Evolutionary conservation across 1,140 invertebrate genomes (phyloP).

Genomic region (Drosophila seguyi): DNA sequence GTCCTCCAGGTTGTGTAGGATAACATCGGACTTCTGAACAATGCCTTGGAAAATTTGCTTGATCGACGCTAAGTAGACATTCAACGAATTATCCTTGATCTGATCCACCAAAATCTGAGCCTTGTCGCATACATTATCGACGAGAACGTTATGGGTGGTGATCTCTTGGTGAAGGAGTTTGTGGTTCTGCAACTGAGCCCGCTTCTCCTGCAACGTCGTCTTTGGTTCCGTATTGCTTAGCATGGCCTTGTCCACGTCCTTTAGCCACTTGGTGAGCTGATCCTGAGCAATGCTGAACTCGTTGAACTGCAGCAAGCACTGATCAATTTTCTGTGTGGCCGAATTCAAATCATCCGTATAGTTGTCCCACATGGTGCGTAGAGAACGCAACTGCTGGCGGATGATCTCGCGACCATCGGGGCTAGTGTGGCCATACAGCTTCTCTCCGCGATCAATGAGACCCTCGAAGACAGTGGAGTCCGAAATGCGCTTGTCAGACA

Average conservation of each 20-base stretch:
- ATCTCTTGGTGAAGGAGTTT: conserved; percentile 98
- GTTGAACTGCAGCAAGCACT: conserved; percentile 95
- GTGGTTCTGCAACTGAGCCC: conserved; percentile 96
- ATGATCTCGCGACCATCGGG: conserved; percentile 97
- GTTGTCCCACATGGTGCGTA: conserved; percentile 94
- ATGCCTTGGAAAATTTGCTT: conserved; percentile 95
- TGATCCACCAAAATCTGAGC: conserved; percentile 95
- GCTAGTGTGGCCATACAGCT: conserved; percentile 96
- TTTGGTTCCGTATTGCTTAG: conserved; percentile 96
- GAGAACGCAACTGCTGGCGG: conserved; percentile 93
- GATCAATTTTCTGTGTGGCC: conserved; percentile 92
- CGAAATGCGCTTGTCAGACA: conserved; percentile 92
- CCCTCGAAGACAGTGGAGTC: conserved; percentile 94
- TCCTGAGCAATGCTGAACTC: conserved; percentile 95
- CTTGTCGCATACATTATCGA: conserved; percentile 96
- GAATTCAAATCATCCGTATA: conserved; percentile 93
- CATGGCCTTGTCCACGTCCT: conserved; percentile 96
- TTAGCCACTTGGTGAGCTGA: conserved; percentile 96
- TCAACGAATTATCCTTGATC: conserved; percentile 94
- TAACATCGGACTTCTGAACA: conserved; percentile 93
- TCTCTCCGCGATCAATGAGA: conserved; percentile 95
- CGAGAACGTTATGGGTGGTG: conserved; percentile 94
- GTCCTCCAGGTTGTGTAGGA: conserved; percentile 93
- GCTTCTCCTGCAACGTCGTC: conserved; percentile 96
- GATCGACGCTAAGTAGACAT: conserved; percentile 94